phyloP scores from a whole-genome alignment of 2,113 vertebrate genomes.

The Gallinago media region DNA sequence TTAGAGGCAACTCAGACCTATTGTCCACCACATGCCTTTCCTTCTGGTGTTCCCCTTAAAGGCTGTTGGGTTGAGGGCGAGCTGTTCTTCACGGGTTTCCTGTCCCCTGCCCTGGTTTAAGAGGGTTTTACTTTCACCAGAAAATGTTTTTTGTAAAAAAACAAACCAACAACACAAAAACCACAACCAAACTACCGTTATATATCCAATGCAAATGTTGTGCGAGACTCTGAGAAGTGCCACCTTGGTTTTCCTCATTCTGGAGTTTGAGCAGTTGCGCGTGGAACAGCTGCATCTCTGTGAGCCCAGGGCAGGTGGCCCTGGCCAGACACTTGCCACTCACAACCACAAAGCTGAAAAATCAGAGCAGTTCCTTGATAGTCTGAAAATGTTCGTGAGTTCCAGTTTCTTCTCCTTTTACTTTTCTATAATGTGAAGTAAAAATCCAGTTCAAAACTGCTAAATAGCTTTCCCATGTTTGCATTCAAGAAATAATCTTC shows the following conservation, averaged over 20 bases:
- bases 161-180: not conserved
- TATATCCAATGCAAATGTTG: slow-evolving; percentile 72
- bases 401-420: slow-evolving; percentile 40
- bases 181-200: slow-evolving; percentile 41
- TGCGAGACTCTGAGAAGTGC: slow-evolving; percentile 77
- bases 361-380: slow-evolving; percentile 27
- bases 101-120: not conserved
- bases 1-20: slow-evolving; percentile 52
- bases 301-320: slow-evolving; percentile 86
- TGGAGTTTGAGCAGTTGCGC: slow-evolving; percentile 90
- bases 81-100: not conserved
- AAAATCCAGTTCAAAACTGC: slow-evolving; percentile 60
- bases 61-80: not conserved
- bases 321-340: slow-evolving; percentile 83
- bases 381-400: not conserved
- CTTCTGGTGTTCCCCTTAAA: slow-evolving; percentile 31
- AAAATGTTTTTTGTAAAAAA: slow-evolving; percentile 84
- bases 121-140: slow-evolving; percentile 66
- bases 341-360: slow-evolving; percentile 72
- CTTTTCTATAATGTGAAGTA: slow-evolving; percentile 51
- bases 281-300: slow-evolving; percentile 89
- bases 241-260: slow-evolving; percentile 79
- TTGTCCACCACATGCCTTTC: slow-evolving; percentile 46
- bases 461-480: slow-evolving; percentile 24
- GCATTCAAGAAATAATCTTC: slow-evolving; percentile 51